These are phyloP conservation scores for Bostrychus sinensis DNA, from an alignment of 2,113 vertebrate genomes.

Conservation along the genomic window DNA sequence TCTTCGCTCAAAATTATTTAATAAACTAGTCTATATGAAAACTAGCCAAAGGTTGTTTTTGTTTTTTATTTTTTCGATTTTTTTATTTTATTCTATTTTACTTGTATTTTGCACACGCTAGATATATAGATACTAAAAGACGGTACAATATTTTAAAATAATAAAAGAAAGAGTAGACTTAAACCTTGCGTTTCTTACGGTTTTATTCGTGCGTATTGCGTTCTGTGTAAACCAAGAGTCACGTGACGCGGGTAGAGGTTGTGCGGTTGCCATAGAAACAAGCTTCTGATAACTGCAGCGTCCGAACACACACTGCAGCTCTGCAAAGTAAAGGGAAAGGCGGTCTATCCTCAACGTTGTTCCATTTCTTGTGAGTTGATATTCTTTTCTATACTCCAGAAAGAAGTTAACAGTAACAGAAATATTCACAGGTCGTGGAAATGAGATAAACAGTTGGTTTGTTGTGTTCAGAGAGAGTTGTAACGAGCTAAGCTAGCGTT, in stretches of 20 bases:
- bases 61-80: too few relatives aligned
- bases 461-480: not conserved
- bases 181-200: too few relatives aligned
- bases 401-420: not conserved
- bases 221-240: not conserved
- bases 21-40: too few relatives aligned
- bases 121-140: too few relatives aligned
- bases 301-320: not conserved
- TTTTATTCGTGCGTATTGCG: too few relatives aligned
- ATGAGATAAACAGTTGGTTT: not conserved
- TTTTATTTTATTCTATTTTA: too few relatives aligned
- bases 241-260: not conserved
- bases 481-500: not conserved
- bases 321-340: not conserved
- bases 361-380: not conserved
- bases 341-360: not conserved
- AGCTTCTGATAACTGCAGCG: not conserved
- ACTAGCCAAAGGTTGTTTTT: too few relatives aligned
- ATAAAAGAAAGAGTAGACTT: too few relatives aligned
- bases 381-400: not conserved
- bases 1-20: too few relatives aligned
- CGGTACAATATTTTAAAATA: too few relatives aligned
- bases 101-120: too few relatives aligned
- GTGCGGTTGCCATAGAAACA: not conserved
- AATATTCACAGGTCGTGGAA: not conserved